phyloP scores from a whole-genome alignment of 1,140 invertebrate genomes.

The Grapholita molesta region DNA sequence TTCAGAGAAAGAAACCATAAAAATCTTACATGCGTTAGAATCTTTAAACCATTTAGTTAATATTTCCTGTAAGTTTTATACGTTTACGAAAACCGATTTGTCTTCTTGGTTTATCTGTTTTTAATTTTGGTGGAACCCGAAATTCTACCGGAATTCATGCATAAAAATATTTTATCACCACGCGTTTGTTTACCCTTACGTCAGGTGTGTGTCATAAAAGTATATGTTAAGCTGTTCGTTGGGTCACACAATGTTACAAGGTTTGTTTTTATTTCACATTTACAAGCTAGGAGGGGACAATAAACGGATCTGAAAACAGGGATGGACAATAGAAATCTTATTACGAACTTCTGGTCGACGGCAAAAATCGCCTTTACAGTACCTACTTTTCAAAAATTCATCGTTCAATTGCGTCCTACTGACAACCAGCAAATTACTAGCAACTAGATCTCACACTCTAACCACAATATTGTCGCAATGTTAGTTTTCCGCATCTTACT shows the following conservation, averaged over 20 bases:
- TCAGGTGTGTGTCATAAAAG: slow-evolving; percentile 1
- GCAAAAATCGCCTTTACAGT: neutral
- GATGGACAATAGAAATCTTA: neutral
- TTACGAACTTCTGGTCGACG: neutral
- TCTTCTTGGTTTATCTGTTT: neutral
- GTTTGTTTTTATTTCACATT: neutral
- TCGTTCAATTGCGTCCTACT: too few species aligned
- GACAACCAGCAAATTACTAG: too few species aligned
- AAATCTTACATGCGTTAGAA: neutral
- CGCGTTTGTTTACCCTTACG: neutral
- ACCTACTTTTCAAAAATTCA: too few species aligned
- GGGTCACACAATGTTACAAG: neutral
- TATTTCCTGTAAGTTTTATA: neutral
- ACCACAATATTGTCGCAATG: neutral
- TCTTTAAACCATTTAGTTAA: neutral
- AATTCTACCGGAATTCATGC: neutral
- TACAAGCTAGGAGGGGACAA: neutral
- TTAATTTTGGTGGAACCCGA: neutral
- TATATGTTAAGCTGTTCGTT: neutral
- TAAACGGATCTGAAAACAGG: neutral
- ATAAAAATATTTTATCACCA: slow-evolving; percentile 6
- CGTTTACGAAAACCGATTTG: too few species aligned
- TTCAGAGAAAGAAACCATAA: neutral
- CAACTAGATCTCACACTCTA: neutral
- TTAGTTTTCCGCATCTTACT: neutral